phyloP scores from a whole-genome alignment of 2,113 vertebrate genomes.

The Rhea americana region DNA sequence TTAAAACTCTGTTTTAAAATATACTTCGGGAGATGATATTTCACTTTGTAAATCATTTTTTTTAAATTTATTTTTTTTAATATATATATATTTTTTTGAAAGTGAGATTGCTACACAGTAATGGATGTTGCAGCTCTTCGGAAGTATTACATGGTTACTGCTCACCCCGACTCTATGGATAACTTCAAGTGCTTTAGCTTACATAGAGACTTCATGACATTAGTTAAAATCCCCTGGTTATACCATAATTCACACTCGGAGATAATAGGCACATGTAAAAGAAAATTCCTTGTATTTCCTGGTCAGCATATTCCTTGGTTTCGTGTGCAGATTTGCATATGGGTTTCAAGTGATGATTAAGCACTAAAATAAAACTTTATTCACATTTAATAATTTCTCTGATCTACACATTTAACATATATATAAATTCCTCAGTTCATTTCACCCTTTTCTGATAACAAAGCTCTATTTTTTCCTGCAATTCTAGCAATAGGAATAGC shows the following conservation, averaged over 20 bases:
- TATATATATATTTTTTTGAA: not conserved
- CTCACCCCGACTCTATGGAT: not conserved
- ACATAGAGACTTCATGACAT: not conserved
- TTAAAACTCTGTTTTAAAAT: not conserved
- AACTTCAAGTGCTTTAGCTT: not conserved
- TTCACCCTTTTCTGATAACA: not conserved
- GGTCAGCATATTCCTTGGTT: not conserved
- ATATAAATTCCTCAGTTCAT: too few relatives aligned
- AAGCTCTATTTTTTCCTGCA: not conserved
- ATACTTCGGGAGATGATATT: slow-evolving; percentile 22
- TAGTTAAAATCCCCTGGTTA: not conserved
- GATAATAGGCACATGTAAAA: not conserved
- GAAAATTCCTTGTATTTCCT: not conserved
- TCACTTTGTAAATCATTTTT: slow-evolving; percentile 23
- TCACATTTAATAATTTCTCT: not conserved
- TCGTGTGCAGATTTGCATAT: not conserved
- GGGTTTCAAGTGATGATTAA: not conserved
- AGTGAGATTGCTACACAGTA: not conserved
- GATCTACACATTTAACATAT: rapidly evolving
- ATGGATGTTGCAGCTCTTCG: not conserved
- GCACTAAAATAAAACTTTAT: not conserved
- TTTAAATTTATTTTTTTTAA: not conserved
- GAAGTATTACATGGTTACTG: not conserved
- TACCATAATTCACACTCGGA: not conserved
- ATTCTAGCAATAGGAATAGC: not conserved